Conservation (phyloP, 2,113 vertebrate species). For the Alligator sinensis region DNA sequence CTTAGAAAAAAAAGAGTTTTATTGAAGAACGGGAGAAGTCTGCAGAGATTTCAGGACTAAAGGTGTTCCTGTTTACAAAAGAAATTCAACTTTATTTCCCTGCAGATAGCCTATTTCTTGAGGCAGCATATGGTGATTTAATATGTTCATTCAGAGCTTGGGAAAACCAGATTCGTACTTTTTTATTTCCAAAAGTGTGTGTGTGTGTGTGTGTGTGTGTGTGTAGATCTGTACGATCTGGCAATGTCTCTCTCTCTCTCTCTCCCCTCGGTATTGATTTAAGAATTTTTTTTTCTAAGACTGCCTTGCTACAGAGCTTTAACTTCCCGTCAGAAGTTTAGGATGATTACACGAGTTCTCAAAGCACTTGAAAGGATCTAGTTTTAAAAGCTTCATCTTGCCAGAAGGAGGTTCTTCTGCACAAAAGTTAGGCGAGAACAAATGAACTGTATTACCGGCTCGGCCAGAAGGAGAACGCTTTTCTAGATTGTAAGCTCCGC, state of each 20-base stretch:
- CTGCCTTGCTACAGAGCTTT: conserved; percentile 68
- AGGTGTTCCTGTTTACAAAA: conserved; percentile 59
- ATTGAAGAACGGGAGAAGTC: conserved; percentile 45
- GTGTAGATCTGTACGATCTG: conserved; percentile 61
- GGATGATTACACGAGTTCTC: conserved; percentile 22
- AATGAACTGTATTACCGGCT: conserved; percentile 44
- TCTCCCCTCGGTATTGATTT: conserved; percentile 62
- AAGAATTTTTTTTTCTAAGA: conserved; percentile 58
- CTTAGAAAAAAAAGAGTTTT: background rate
- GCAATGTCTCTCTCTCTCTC: conserved; percentile 60
- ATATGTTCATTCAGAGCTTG: background rate
- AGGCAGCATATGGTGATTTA: background rate
- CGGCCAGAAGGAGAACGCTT: conserved; percentile 41
- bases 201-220: conserved; percentile 10
- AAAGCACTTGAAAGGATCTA: background rate
- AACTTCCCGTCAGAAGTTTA: conserved; percentile 52
- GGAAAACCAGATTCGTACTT: conserved; percentile 23
- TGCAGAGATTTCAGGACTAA: conserved; percentile 46
- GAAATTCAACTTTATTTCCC: conserved; percentile 67
- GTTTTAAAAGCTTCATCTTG: conserved; percentile 26
- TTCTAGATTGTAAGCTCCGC: conserved; percentile 45
- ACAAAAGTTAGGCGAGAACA: conserved; percentile 14
- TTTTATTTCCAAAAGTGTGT: conserved; percentile 50
- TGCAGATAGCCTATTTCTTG: conserved; percentile 56
- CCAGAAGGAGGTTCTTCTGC: conserved; percentile 34